Evolutionary conservation across 2,888 invertebrate species (phyloP).

Genomic region (Monopis laevigella): DNA sequence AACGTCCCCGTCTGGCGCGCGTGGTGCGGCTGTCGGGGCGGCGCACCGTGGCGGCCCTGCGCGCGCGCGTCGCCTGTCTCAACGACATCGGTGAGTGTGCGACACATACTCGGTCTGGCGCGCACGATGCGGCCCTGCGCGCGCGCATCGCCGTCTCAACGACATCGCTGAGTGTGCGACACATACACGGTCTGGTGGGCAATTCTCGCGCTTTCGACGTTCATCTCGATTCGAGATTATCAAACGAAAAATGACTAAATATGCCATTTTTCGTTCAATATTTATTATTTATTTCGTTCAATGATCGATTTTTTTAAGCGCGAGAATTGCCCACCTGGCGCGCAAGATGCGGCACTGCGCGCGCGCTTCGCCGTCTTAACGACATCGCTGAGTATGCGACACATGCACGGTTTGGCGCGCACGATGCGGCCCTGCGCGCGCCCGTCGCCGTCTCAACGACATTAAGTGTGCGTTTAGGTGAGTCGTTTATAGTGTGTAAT

Average conservation of each 20-base stretch:
- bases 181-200: constrained; percentile 62
- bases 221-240: too few species aligned
- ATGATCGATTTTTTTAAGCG: too few species aligned
- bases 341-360: too few species aligned
- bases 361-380: too few species aligned
- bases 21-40: constrained; percentile 38
- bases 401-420: constrained; percentile 68
- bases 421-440: constrained; percentile 59
- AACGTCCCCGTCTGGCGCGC: constrained; percentile 40
- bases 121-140: constrained; percentile 64
- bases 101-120: constrained; percentile 68
- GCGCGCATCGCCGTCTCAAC: constrained; percentile 70
- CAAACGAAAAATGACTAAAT: too few species aligned
- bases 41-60: constrained; percentile 74
- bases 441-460: too few species aligned
- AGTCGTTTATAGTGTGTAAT: constrained; percentile 18
- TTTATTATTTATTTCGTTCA: too few species aligned
- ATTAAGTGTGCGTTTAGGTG: constrained; percentile 22
- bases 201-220: too few species aligned
- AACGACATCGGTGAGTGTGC: too few species aligned
- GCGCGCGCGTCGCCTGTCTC: constrained; percentile 78
- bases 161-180: constrained; percentile 53
- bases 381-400: constrained; percentile 53
- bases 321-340: too few species aligned
- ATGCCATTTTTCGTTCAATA: too few species aligned